Base-by-base conservation (phyloP, 2,888 invertebrate species). In the Polydrusus tereticollis region DNA sequence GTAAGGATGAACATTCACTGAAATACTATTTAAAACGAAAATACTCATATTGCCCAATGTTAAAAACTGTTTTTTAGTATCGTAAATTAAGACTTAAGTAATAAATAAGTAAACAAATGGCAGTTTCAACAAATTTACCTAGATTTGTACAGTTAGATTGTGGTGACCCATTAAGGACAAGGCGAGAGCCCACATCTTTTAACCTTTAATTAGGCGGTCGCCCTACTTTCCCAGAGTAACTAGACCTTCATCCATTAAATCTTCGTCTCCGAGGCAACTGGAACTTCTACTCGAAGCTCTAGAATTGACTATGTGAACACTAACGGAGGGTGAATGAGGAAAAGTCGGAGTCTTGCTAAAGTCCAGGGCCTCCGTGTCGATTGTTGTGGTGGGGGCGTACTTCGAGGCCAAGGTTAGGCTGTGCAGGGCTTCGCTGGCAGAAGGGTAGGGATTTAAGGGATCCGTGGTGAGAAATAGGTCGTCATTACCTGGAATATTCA, bases 161-260 rank as follows among this genome's bases (percentile, higher is more conserved):
- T 47, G 20, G 4, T 14, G 38, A 38, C 38, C 38, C 21, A 52
- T 52, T 29, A 16, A 52, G 8, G 14, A 38, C 14, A 38, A 2
- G 7, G 4, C 29, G 33, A 12, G 14, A 2, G n/a, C n/a, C n/a
- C n/a, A 38, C 8, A 38, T 38, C 14, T 38, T 1, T 38, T 14
- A n/a, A n/a, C n/a, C 12, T 8, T 33, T 6, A 33, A 33, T 6
- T 33, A 12, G 2, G 7, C 8, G 2, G 7, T 33, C 67, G 29
- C 10, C 36, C 66, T 57, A 93, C 88, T 93, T 93, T 45, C 93
- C 92, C 80, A 92, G 88, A 7, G 93, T 93, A 62, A 94, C 92
- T 58, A 95, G 86, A 5, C 94, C 94, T 83, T 94, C 95, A 84
- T 96, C 95, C 93, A 95, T 95, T 18, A 95, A 89, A 81, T 96